These are phyloP conservation scores for Gouania willdenowi DNA, from an alignment of 2,797 vertebrate genomes.

Conservation along the genomic window DNA sequence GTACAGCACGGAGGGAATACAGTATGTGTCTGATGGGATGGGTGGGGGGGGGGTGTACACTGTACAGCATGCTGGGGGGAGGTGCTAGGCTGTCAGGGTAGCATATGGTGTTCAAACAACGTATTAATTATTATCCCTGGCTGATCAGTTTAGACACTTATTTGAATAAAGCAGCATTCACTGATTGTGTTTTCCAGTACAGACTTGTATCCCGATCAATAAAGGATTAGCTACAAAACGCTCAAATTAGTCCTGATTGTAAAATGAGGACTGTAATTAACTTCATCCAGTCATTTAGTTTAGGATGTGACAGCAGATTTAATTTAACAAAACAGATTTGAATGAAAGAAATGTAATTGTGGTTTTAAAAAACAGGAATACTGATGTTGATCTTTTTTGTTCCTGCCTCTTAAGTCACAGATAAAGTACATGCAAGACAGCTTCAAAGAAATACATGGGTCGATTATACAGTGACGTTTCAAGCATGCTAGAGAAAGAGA, in stretches of 20 bases:
- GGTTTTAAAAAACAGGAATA: no score
- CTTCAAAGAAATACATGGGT: no score
- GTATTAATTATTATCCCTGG: constrained; percentile 9
- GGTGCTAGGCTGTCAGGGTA: constrained; percentile 1
- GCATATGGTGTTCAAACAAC: constrained; percentile 9
- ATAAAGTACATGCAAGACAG: no score
- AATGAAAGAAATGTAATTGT: no score
- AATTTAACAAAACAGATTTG: no score
- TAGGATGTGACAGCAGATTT: no score
- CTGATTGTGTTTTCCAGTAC: constrained; percentile 10
- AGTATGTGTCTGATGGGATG: constrained; percentile 7
- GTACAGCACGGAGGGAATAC: background rate
- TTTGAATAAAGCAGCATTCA: constrained; percentile 8
- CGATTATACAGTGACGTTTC: no score
- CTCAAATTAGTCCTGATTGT: no score
- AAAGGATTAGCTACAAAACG: constrained; percentile 44
- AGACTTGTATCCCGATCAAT: constrained; percentile 41
- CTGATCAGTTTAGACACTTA: constrained; percentile 16
- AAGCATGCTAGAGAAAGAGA: no score
- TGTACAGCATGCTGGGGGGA: constrained; percentile 27
- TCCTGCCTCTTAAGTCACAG: no score
- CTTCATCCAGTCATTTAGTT: constrained; percentile 1
- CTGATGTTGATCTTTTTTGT: no score
- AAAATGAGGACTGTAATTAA: constrained; percentile 3
- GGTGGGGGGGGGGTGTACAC: background rate